Evolutionary conservation across 2,888 invertebrate genomes (phyloP).

Genomic region (Philaethria dido): DNA sequence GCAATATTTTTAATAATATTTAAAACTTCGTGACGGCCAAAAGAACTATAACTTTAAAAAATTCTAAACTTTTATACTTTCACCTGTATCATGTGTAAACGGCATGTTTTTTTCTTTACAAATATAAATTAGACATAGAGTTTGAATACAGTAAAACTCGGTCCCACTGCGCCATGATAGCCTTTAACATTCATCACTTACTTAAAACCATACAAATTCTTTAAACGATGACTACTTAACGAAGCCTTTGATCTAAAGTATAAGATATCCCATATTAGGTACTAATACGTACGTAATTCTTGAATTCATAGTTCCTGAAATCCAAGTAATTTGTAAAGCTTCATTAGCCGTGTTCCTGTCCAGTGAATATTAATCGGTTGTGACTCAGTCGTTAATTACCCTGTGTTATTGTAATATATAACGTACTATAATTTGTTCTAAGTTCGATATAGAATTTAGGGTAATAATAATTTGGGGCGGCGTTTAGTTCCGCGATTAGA

Average conservation of each 20-base stretch:
- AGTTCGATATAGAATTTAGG: not conserved
- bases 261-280: conserved; percentile 13
- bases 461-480: no score
- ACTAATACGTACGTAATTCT: conserved; percentile 25
- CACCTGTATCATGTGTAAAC: no score
- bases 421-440: not conserved
- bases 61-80: no score
- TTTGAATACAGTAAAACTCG: no score
- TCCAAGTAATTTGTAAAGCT: conserved; percentile 38
- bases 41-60: no score
- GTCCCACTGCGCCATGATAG: no score
- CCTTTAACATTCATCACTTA: no score
- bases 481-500: no score
- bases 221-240: not conserved
- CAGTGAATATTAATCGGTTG: conserved; percentile 36
- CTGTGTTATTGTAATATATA: not conserved
- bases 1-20: no score
- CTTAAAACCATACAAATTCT: conserved; percentile 3
- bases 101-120: no score
- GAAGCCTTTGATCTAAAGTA: conserved; percentile 11
- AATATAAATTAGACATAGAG: no score
- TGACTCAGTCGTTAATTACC: conserved; percentile 31
- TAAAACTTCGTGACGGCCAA: no score
- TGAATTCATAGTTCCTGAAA: conserved; percentile 22
- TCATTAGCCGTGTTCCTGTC: conserved; percentile 36